phyloP scores from a whole-genome alignment of 2,113 vertebrate genomes.

The Lamprologus callipterus region DNA sequence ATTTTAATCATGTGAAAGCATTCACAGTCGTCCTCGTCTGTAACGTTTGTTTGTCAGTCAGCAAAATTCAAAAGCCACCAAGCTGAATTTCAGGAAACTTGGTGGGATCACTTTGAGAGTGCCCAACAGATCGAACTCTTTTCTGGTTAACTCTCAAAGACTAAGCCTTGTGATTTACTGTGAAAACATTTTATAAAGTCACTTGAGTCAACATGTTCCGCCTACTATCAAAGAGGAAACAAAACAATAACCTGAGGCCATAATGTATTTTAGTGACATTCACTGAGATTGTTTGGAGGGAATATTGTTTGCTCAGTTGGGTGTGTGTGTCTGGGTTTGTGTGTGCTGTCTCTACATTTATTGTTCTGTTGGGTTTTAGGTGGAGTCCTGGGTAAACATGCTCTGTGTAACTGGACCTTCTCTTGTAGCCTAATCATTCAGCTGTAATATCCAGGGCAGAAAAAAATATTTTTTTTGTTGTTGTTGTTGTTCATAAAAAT shows the following conservation, averaged over 20 bases:
- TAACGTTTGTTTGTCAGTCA: background rate
- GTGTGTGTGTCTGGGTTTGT: background rate
- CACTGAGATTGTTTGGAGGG: background rate
- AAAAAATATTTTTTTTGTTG: fast-evolving
- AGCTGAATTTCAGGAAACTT: background rate
- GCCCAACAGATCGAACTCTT: background rate
- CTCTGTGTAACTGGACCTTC: background rate
- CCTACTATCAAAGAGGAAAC: background rate
- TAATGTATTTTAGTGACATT: background rate
- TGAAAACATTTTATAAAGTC: background rate
- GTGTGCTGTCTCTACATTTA: background rate
- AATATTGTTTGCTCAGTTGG: constrained; percentile 10
- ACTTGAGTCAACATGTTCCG: background rate
- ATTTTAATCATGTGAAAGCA: background rate
- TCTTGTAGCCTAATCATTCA: background rate
- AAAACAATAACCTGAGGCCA: background rate
- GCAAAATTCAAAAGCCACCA: background rate
- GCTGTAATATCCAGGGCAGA: background rate
- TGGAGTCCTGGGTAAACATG: background rate
- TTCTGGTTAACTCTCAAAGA: background rate
- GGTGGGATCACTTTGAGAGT: background rate
- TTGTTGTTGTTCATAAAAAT: background rate
- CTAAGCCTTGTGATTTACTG: background rate
- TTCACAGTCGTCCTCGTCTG: background rate
- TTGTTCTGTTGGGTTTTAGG: background rate